These are phyloP conservation scores for Callinectes sapidus DNA, from an alignment of 2,888 invertebrate species.

Conservation along the genomic window DNA sequence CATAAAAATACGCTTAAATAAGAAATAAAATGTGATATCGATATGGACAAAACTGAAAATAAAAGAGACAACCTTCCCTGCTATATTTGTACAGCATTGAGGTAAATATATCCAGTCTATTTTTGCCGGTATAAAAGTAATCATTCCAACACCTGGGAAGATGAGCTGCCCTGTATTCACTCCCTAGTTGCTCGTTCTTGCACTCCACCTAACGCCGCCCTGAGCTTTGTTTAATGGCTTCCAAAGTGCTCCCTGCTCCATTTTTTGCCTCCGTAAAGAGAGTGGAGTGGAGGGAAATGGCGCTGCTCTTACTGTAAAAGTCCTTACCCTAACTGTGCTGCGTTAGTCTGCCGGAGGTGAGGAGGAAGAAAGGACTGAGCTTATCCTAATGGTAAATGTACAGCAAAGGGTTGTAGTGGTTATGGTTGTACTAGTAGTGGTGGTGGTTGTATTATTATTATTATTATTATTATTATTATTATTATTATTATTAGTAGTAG, in stretches of 20 bases:
- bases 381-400: neutral
- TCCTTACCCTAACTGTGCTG: conserved; percentile 4
- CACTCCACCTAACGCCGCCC: conserved; percentile 3
- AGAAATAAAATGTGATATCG: neutral
- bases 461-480: neutral
- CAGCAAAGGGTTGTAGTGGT: neutral
- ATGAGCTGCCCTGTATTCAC: neutral
- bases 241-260: neutral
- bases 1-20: neutral
- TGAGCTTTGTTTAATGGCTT: neutral
- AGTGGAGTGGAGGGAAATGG: neutral
- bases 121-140: neutral
- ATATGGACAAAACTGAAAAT: neutral
- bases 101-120: neutral
- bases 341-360: neutral
- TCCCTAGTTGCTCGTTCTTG: neutral
- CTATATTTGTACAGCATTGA: neutral
- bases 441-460: neutral
- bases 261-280: neutral
- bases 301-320: neutral
- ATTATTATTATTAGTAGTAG: neutral
- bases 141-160: neutral
- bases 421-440: neutral
- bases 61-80: neutral
- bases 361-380: neutral